Conservation (phyloP, 2,797 vertebrate species). For the Lacerta bilineata region DNA sequence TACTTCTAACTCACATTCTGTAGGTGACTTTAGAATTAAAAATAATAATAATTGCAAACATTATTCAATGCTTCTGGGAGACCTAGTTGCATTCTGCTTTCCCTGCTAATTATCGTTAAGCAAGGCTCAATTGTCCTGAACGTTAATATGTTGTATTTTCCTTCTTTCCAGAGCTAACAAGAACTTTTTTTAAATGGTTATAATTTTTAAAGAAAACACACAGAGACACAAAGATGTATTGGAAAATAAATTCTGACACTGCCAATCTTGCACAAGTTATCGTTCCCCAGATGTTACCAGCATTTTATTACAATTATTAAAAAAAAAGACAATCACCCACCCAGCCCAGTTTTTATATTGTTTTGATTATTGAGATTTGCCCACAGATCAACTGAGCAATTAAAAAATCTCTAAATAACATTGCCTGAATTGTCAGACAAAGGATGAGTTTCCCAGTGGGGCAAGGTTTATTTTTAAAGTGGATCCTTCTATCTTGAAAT, state of each 20-base stretch:
- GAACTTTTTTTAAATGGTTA: conserved; percentile 61
- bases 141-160: conserved; percentile 65
- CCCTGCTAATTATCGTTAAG: conserved; percentile 63
- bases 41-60: neutral
- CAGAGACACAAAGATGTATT: conserved; percentile 62
- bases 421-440: conserved; percentile 85
- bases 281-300: conserved; percentile 75
- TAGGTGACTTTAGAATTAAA: neutral
- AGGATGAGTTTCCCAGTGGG: conserved; percentile 83
- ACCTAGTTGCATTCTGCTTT: neutral
- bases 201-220: conserved; percentile 63
- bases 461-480: conserved; percentile 84
- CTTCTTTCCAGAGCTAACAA: conserved; percentile 54
- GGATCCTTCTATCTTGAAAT: conserved; percentile 77
- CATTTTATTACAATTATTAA: conserved; percentile 91
- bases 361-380: conserved; percentile 89
- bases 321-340: conserved; percentile 60
- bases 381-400: conserved; percentile 92
- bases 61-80: neutral
- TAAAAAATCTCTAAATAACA: conserved; percentile 92
- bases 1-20: neutral
- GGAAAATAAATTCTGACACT: conserved; percentile 69
- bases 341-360: conserved; percentile 83
- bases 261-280: conserved; percentile 65
- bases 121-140: conserved; percentile 67